phyloP scores from a whole-genome alignment of 2,888 invertebrate genomes.

The Cartodere bifasciata region DNA sequence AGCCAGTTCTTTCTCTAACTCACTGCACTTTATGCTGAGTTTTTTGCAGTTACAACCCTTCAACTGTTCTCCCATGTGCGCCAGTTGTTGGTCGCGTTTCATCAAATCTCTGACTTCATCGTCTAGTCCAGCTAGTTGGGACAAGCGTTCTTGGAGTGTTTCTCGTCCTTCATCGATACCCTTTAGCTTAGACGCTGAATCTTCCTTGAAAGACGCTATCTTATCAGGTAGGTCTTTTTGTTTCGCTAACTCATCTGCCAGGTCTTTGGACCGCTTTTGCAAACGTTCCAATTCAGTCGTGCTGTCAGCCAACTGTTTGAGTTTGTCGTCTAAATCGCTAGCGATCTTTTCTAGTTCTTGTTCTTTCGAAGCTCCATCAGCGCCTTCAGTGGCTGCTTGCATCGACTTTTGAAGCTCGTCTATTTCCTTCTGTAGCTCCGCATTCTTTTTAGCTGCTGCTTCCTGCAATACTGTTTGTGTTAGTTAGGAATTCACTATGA shows the following conservation, averaged over 20 bases:
- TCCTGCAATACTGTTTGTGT: no score
- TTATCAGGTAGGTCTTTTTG: slow-evolving; percentile 23
- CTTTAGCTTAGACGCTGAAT: slow-evolving; percentile 7
- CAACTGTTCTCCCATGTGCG: neutral
- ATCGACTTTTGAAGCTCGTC: slow-evolving; percentile 3
- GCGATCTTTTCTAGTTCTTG: neutral
- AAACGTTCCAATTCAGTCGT: slow-evolving; percentile 24
- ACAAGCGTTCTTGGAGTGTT: slow-evolving; percentile 17
- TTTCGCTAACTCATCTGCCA: slow-evolving; percentile 23
- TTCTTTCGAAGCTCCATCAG: no score
- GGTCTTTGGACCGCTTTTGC: slow-evolving; percentile 19
- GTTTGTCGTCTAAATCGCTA: slow-evolving; percentile 15
- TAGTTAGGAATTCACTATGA: no score
- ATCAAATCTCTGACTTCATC: slow-evolving; percentile 18
- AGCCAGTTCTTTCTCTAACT: slow-evolving; percentile 5
- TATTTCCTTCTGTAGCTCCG: slow-evolving; percentile 5
- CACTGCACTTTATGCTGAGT: neutral
- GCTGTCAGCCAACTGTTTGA: slow-evolving; percentile 15
- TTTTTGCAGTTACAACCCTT: neutral
- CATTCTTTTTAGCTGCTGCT: no score
- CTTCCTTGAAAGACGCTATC: slow-evolving; percentile 14
- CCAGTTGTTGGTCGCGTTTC: no score
- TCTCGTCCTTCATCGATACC: slow-evolving; percentile 20
- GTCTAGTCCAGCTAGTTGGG: slow-evolving; percentile 19
- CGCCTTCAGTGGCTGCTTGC: no score